Percentiles rank a stretch among this genome's conserved stretches.
phyloP scores from a whole-genome alignment of 1,140 invertebrate species.

The Rhizoglyphus robini region DNA sequence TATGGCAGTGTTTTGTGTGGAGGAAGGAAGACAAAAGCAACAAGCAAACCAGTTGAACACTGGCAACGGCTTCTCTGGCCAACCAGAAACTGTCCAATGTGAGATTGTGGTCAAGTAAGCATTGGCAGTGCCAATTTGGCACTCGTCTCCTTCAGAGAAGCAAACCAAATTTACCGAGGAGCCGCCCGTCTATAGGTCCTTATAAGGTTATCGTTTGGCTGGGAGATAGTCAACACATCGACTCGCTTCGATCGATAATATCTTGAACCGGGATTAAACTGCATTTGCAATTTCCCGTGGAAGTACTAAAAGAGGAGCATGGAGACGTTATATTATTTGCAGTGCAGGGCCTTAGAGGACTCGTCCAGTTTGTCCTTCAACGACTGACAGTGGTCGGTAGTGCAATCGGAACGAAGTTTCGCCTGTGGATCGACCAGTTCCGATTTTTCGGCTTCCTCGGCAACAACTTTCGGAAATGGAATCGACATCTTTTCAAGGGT shows the following conservation, averaged over 20 bases:
- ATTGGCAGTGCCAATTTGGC: too few relatives aligned
- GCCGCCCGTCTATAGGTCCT: too few relatives aligned
- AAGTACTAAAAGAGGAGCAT: conserved; percentile 8
- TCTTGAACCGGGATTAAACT: not conserved
- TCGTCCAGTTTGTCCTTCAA: too few relatives aligned
- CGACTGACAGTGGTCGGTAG: too few relatives aligned
- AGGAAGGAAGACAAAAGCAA: not conserved
- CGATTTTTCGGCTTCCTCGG: too few relatives aligned
- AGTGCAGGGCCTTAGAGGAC: not conserved
- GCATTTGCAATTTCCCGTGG: conserved; percentile 3
- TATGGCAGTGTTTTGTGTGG: not conserved
- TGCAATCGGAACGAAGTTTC: too few relatives aligned
- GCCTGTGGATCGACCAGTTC: too few relatives aligned
- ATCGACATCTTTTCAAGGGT: too few relatives aligned
- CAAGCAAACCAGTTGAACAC: conserved; percentile 7
- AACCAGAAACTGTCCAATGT: not conserved
- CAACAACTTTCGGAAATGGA: too few relatives aligned
- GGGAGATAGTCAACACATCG: not conserved
- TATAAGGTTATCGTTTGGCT: conserved; percentile 9
- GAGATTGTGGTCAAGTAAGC: not conserved
- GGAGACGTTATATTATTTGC: not conserved
- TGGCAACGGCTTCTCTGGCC: conserved; percentile 11
- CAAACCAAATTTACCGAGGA: conserved; percentile 13
- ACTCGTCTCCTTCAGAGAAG: conserved; percentile 7
- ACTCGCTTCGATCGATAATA: not conserved